Evolutionary conservation across 1,140 invertebrate species (phyloP).

Genomic region (Venturia canescens): DNA sequence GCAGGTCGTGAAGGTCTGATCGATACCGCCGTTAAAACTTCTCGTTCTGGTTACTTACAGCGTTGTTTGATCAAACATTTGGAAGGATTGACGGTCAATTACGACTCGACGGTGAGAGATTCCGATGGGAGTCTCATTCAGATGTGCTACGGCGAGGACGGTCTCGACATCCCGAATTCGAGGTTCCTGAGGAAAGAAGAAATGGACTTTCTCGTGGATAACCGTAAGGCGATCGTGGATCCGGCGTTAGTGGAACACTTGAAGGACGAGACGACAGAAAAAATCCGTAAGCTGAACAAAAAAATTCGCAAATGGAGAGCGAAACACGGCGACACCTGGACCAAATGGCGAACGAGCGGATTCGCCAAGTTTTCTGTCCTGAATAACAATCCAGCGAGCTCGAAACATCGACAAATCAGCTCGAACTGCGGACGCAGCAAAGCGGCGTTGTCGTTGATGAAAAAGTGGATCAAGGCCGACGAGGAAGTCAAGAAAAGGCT

Average conservation of each 20-base stretch:
- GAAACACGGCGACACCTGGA: conserved; percentile 75
- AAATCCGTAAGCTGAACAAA: conserved; percentile 76
- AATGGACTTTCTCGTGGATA: conserved; percentile 89
- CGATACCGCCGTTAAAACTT: conserved; percentile 94
- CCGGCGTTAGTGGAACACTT: conserved; percentile 79
- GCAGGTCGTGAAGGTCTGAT: conserved; percentile 97
- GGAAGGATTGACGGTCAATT: conserved; percentile 93
- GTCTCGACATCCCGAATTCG: conserved; percentile 92
- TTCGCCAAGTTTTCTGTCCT: conserved; percentile 68
- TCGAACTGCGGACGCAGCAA: conserved; percentile 66
- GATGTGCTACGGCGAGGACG: conserved; percentile 97
- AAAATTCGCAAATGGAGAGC: conserved; percentile 81
- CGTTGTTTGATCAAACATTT: conserved; percentile 98
- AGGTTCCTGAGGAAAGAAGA: conserved; percentile 90
- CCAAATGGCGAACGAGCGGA: conserved; percentile 68
- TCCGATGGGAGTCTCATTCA: conserved; percentile 96
- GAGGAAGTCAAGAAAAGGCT: conserved; percentile 78
- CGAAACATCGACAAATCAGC: conserved; percentile 60
- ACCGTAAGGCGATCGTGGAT: conserved; percentile 82
- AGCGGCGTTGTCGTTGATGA: conserved; percentile 78
- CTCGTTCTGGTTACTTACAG: conserved; percentile 98
- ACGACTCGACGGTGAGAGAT: conserved; percentile 97
- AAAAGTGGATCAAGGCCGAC: conserved; percentile 80
- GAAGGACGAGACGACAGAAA: conserved; percentile 75
- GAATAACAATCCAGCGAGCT: conserved; percentile 62